phyloP scores from a whole-genome alignment of 2,113 vertebrate species.

The Rousettus leschenaultii region DNA sequence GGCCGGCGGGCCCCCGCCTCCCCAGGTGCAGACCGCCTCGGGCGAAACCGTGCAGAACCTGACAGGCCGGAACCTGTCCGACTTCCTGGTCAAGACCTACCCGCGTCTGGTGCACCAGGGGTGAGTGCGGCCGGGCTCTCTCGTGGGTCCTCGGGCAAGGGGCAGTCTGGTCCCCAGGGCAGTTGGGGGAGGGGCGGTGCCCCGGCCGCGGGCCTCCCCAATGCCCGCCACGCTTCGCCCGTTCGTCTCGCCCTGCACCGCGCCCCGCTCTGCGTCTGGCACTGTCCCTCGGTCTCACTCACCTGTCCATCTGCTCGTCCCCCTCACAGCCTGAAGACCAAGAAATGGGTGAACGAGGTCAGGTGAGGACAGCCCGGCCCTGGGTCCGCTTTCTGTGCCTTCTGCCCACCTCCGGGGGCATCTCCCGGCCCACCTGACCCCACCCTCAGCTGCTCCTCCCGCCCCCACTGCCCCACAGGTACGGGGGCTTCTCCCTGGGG shows the following conservation, averaged over 20 bases:
- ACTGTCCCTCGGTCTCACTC: background rate
- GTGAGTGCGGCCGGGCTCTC: slow-evolving; percentile 72
- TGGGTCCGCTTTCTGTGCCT: rapidly evolving
- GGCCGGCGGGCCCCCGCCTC: slow-evolving; percentile 87
- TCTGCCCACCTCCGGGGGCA: background rate
- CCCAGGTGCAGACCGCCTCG: slow-evolving; percentile 82
- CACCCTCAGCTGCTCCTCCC: background rate
- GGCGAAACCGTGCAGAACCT: slow-evolving; percentile 90
- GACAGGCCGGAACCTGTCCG: slow-evolving; percentile 90
- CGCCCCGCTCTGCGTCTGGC: too few species aligned
- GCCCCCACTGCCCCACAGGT: slow-evolving; percentile 76
- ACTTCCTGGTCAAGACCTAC: slow-evolving; percentile 96
- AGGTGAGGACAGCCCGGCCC: slow-evolving; percentile 81
- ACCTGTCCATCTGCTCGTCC: background rate
- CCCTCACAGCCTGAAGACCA: slow-evolving; percentile 86
- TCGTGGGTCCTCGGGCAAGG: rapidly evolving
- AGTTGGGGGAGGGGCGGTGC: background rate
- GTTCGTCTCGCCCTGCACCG: rapidly evolving
- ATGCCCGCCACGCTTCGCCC: rapidly evolving
- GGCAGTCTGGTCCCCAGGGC: background rate
- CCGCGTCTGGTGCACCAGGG: slow-evolving; percentile 90
- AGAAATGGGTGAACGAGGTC: slow-evolving; percentile 95
- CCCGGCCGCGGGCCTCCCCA: rapidly evolving
- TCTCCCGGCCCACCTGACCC: rapidly evolving
- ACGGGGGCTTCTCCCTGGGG: slow-evolving; percentile 92